Conservation (phyloP, 1,140 invertebrate genomes). For the roundworm (Caenorhabditis elegans) region DNA sequence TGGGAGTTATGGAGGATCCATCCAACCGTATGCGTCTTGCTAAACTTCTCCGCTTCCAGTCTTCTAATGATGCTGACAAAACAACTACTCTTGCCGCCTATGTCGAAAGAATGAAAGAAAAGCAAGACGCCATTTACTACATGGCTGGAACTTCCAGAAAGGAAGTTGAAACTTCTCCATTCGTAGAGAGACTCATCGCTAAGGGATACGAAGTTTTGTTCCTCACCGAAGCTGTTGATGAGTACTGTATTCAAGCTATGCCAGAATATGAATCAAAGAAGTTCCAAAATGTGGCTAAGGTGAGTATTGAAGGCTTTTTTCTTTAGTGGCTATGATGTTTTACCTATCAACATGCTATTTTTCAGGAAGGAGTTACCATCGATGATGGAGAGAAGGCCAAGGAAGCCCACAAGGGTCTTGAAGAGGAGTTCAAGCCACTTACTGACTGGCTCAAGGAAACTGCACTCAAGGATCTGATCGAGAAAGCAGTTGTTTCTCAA, state of each 20-base stretch:
- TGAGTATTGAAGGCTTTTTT: not conserved
- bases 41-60: constrained; percentile 87
- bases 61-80: constrained; percentile 76
- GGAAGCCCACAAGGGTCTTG: constrained; percentile 78
- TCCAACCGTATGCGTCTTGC: constrained; percentile 90
- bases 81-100: constrained; percentile 84
- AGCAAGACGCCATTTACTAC: constrained; percentile 93
- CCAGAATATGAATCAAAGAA: constrained; percentile 99
- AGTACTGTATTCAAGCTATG: constrained; percentile 91
- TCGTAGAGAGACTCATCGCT: constrained; percentile 87
- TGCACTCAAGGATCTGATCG: constrained; percentile 73
- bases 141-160: constrained; percentile 83
- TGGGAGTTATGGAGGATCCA: constrained; percentile 96
- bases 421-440: constrained; percentile 83
- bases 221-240: constrained; percentile 93
- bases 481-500: constrained; percentile 84
- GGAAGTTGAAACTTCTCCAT: constrained; percentile 90
- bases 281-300: constrained; percentile 95
- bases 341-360: no score
- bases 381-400: constrained; percentile 81
- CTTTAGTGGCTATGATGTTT: no score
- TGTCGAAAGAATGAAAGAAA: constrained; percentile 92
- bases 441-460: constrained; percentile 86
- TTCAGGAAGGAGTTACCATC: constrained; percentile 79
- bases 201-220: constrained; percentile 96